phyloP scores from a whole-genome alignment of 2,888 invertebrate species.

The Cybosia mesomella region DNA sequence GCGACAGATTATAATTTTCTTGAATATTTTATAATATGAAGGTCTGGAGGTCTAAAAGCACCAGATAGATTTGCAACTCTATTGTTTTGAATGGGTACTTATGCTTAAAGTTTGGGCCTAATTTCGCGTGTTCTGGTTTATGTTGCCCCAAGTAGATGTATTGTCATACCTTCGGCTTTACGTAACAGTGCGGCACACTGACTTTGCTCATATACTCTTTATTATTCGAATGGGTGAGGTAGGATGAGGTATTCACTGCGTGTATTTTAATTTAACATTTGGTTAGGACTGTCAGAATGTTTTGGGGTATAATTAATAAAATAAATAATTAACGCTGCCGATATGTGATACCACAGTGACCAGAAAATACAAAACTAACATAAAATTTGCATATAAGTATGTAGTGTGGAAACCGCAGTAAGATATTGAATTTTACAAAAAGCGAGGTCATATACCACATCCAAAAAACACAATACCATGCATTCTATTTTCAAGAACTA shows the following conservation, averaged over 20 bases:
- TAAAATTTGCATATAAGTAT: too few species aligned
- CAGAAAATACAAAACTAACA: too few species aligned
- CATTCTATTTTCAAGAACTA: neutral
- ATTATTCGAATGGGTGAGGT: neutral
- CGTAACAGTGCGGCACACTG: conserved; percentile 45
- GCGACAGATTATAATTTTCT: neutral
- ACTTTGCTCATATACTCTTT: conserved; percentile 3
- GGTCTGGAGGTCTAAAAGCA: conserved; percentile 57
- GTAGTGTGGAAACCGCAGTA: too few species aligned
- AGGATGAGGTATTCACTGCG: neutral
- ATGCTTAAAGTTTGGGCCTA: conserved; percentile 67
- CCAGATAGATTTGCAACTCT: conserved; percentile 63
- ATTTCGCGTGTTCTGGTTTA: conserved; percentile 67
- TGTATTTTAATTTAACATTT: neutral
- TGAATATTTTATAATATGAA: neutral
- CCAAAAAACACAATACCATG: neutral
- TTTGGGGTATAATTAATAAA: too few species aligned
- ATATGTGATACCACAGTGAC: too few species aligned
- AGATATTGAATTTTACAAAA: neutral
- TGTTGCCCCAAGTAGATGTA: conserved; percentile 59
- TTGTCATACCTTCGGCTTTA: conserved; percentile 53
- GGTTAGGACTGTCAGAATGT: neutral
- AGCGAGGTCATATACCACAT: neutral
- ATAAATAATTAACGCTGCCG: too few species aligned
- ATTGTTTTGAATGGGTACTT: conserved; percentile 77